These are phyloP conservation scores for Drosophila orosa DNA, from an alignment of 1,140 invertebrate genomes.

Conservation along the genomic window DNA sequence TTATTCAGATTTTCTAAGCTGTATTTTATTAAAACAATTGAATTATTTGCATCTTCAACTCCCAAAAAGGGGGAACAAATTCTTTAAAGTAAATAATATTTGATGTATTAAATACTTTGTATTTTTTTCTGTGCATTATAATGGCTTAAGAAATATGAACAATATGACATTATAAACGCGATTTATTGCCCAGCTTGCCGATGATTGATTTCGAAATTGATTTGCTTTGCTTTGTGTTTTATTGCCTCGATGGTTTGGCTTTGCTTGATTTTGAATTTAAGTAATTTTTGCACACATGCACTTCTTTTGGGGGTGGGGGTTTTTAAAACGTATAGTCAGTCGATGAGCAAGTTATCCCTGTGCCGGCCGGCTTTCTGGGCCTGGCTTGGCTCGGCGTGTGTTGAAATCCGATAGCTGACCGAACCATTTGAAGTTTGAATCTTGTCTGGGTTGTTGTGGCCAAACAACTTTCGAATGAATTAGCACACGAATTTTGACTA, in stretches of 20 bases:
- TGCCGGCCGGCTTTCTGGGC: constrained; percentile 14
- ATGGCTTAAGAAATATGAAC: constrained; percentile 43
- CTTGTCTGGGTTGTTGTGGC: constrained; percentile 45
- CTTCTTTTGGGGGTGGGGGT: not conserved
- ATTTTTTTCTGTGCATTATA: constrained; percentile 1
- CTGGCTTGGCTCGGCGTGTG: constrained; percentile 7
- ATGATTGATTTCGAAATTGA: constrained; percentile 55
- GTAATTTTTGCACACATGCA: constrained; percentile 53
- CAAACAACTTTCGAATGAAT: constrained; percentile 70
- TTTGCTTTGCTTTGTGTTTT: constrained; percentile 14
- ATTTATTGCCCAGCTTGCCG: constrained; percentile 45
- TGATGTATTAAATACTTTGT: rapidly evolving
- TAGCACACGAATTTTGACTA: constrained; percentile 63
- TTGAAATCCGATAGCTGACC: constrained; percentile 59
- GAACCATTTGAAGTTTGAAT: constrained; percentile 49
- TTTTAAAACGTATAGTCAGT: constrained; percentile 26
- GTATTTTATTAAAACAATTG: no score
- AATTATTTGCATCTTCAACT: not conserved
- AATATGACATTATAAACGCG: constrained; percentile 32
- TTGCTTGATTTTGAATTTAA: constrained; percentile 15
- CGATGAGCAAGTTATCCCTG: constrained; percentile 38
- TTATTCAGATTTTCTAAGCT: no score
- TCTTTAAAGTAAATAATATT: not conserved
- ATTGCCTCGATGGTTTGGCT: constrained; percentile 1
- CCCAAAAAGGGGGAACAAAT: not conserved